These are phyloP conservation scores for Mionectes olivaceus DNA, from an alignment of 2,797 vertebrate genomes.

Conservation along the genomic window DNA sequence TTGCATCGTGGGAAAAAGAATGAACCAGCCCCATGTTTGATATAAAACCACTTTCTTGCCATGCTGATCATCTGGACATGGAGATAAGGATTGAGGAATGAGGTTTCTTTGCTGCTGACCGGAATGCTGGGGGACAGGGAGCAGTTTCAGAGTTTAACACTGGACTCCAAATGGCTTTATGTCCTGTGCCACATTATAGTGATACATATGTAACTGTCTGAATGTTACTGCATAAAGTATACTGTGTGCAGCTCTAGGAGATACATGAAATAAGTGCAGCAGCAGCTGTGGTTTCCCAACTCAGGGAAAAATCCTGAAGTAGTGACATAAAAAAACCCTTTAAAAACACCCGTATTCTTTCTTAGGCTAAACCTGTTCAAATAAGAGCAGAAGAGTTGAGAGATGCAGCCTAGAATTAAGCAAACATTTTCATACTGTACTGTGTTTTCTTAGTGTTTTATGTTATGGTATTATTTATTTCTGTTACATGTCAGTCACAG, in stretches of 20 bases:
- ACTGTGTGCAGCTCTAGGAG: background rate
- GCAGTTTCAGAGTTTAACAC: background rate
- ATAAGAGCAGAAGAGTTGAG: background rate
- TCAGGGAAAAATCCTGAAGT: background rate
- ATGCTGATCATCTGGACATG: background rate
- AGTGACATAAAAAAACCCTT: background rate
- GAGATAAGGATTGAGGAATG: background rate
- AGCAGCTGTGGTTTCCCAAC: background rate
- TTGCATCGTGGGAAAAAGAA: background rate
- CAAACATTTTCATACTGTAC: background rate
- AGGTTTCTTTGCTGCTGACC: background rate
- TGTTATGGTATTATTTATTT: conserved; percentile 7
- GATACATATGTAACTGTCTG: background rate
- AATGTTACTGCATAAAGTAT: background rate
- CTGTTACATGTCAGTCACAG: background rate
- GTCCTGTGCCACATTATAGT: background rate
- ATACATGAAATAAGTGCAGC: background rate
- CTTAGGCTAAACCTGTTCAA: background rate
- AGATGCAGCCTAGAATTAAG: background rate
- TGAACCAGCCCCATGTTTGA: background rate
- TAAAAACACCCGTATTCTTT: background rate
- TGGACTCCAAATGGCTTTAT: background rate
- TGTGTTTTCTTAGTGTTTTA: background rate
- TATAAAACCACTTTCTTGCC: background rate
- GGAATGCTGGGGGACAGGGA: background rate